phyloP scores from a whole-genome alignment of 2,113 vertebrate genomes.

The Tenebrosternarchus preto region DNA sequence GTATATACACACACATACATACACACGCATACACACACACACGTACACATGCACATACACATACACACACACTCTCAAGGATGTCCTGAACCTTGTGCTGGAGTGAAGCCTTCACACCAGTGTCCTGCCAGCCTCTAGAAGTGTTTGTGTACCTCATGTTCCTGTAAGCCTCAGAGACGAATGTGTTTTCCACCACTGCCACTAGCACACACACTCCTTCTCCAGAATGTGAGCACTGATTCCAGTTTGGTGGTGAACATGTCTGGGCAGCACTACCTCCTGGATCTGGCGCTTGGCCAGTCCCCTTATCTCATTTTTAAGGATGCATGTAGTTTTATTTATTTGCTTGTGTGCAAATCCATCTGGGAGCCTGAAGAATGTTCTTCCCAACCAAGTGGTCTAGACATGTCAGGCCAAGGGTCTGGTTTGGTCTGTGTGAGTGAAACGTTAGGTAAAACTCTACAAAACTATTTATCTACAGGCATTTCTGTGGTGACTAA shows the following conservation, averaged over 20 bases:
- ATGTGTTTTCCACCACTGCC: too few species aligned
- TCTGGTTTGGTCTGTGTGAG: too few species aligned
- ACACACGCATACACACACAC: neutral
- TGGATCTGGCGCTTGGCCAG: too few species aligned
- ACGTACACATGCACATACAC: neutral
- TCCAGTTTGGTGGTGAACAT: neutral
- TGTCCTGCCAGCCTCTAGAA: neutral
- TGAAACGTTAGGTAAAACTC: too few species aligned
- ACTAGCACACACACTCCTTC: too few species aligned
- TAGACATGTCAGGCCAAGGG: conserved; percentile 61
- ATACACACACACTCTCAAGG: conserved; percentile 51
- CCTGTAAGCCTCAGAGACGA: neutral
- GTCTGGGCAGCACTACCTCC: neutral
- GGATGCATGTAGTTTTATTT: too few species aligned
- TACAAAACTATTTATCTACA: too few species aligned
- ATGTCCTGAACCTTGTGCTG: conserved; percentile 54
- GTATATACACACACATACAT: too few species aligned
- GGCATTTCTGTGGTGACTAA: too few species aligned
- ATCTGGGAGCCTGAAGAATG: neutral
- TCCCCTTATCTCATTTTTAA: too few species aligned
- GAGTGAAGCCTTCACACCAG: neutral
- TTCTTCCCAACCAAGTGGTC: conserved; percentile 50
- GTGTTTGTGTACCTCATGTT: neutral
- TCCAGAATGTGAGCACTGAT: neutral
- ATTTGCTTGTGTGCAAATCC: too few species aligned